These are phyloP conservation scores for Piscicola geometra DNA, from an alignment of 2,888 invertebrate species.

Conservation along the genomic window DNA sequence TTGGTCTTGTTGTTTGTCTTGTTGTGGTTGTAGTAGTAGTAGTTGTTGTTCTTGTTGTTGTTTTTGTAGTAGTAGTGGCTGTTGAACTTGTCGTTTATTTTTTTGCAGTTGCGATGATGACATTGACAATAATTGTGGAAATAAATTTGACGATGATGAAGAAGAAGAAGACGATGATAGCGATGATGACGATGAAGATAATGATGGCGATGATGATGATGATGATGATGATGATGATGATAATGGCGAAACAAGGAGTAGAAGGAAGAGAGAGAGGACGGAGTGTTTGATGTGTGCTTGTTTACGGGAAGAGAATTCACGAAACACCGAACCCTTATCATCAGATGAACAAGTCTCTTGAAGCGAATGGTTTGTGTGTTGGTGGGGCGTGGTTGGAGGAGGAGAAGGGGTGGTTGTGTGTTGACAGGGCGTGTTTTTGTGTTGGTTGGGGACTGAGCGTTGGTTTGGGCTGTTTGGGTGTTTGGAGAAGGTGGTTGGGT, in stretches of 20 bases:
- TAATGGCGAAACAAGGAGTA: neutral
- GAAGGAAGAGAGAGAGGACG: too few species aligned
- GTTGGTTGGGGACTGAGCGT: too few species aligned
- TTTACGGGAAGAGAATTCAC: too few species aligned
- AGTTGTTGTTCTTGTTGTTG: neutral
- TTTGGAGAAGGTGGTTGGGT: too few species aligned
- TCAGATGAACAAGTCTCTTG: too few species aligned
- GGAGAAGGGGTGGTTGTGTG: too few species aligned
- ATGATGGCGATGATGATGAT: neutral
- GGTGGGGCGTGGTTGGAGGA: too few species aligned
- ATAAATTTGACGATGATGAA: neutral
- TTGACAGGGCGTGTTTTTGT: too few species aligned
- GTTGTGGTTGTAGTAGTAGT: neutral
- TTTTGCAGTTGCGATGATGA: neutral
- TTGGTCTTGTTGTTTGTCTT: neutral
- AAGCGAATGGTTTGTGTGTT: too few species aligned
- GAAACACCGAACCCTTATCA: too few species aligned
- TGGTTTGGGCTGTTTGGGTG: too few species aligned
- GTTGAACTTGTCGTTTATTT: neutral
- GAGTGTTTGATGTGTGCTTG: too few species aligned
- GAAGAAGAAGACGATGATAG: neutral
- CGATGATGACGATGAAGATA: conserved; percentile 12
- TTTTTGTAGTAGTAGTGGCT: neutral
- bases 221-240: conserved; percentile 8
- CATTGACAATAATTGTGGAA: neutral